These are phyloP conservation scores for Drosophila pseudotakahashii DNA, from an alignment of 2,888 invertebrate genomes.

Conservation along the genomic window DNA sequence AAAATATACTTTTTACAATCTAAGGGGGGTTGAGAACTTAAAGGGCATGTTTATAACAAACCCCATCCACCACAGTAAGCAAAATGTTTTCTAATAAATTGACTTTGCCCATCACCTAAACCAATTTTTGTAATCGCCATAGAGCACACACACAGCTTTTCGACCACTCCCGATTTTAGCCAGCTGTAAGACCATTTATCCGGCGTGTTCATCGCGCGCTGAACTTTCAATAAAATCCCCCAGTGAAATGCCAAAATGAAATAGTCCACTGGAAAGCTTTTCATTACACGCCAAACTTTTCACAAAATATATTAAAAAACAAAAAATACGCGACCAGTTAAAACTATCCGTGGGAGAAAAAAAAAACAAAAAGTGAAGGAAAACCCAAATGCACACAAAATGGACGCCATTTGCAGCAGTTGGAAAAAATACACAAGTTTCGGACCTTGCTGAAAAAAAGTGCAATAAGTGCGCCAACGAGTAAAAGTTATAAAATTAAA, in stretches of 20 bases:
- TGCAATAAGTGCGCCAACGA: constrained; percentile 53
- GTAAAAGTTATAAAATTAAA: constrained; percentile 49
- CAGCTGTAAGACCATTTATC: constrained; percentile 12
- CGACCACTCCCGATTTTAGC: constrained; percentile 17
- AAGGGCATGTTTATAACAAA: too few species aligned
- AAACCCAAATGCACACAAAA: constrained; percentile 26
- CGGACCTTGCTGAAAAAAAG: constrained; percentile 49
- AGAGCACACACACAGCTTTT: neutral
- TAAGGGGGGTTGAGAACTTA: too few species aligned
- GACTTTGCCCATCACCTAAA: neutral
- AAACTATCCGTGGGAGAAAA: constrained; percentile 14
- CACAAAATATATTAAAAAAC: constrained; percentile 36
- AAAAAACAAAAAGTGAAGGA: constrained; percentile 16
- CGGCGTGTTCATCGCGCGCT: constrained; percentile 15
- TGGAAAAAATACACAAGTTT: constrained; percentile 47
- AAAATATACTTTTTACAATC: neutral
- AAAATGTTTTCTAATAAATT: neutral
- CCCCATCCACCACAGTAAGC: too few species aligned
- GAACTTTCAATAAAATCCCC: constrained; percentile 30
- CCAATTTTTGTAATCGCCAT: constrained; percentile 9
- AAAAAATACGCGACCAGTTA: constrained; percentile 29
- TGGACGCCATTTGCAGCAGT: constrained; percentile 47
- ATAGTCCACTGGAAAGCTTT: constrained; percentile 39
- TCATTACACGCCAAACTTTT: constrained; percentile 48
- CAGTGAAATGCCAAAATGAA: constrained; percentile 29